Conservation (phyloP, 2,797 vertebrate species). For the Pangasius macronema region DNA sequence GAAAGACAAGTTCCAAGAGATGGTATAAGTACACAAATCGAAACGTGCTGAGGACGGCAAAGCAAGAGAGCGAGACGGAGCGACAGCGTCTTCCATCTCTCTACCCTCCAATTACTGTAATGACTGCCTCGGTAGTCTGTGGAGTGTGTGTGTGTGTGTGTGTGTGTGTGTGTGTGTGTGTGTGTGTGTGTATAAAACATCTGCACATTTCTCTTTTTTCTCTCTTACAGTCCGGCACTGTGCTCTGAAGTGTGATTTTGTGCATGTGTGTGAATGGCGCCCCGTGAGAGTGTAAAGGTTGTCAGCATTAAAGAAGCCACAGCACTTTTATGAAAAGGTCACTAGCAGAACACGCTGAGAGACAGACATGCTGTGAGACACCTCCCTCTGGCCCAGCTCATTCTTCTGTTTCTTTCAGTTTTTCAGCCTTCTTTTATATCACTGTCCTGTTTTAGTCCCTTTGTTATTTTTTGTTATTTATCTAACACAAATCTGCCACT, state of each 20-base stretch:
- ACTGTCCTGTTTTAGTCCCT: not conserved
- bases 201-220: conserved; percentile 5
- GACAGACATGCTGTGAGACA: conserved; percentile 44
- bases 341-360: conserved; percentile 46
- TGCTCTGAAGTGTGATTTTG: conserved; percentile 17
- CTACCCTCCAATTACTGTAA: conserved; percentile 80
- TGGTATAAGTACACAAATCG: conserved; percentile 24
- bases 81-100: conserved; percentile 53
- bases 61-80: conserved; percentile 43
- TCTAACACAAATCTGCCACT: not conserved
- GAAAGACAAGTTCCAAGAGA: conserved; percentile 50
- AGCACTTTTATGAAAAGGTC: conserved; percentile 59
- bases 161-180: conserved; percentile 30
- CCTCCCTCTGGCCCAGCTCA: conserved; percentile 6
- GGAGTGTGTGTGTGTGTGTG: conserved; percentile 34
- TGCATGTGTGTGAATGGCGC: conserved; percentile 36
- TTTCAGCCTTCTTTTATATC: conserved; percentile 23
- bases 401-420: conserved; percentile 13
- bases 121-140: conserved; percentile 67
- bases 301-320: conserved; percentile 45
- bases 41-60: conserved; percentile 48
- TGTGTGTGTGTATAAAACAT: conserved; percentile 19
- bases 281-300: conserved; percentile 33
- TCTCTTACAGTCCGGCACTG: not conserved
- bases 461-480: not conserved